These are phyloP conservation scores for Cryptoprocta ferox DNA, from an alignment of 2,797 vertebrate genomes.

Conservation along the genomic window DNA sequence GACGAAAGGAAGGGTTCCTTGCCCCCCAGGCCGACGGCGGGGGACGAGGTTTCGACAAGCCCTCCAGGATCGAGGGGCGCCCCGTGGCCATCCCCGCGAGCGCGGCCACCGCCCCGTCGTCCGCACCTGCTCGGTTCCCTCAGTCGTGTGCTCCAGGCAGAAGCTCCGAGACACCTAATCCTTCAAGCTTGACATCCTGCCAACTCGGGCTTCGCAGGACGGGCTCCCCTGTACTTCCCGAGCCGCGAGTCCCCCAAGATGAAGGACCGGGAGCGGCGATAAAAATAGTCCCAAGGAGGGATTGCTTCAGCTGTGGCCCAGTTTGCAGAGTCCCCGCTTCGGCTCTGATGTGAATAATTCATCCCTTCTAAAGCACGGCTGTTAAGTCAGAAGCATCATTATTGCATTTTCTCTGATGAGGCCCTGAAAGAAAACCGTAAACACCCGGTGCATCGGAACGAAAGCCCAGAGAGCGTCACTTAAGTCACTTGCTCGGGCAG, in stretches of 20 bases:
- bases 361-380: slow-evolving; percentile 71
- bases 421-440: slow-evolving; percentile 12
- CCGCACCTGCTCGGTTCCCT: not conserved
- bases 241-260: slow-evolving; percentile 75
- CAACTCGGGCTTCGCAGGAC: slow-evolving; percentile 59
- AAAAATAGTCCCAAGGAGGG: slow-evolving; percentile 83
- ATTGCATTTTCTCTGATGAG: slow-evolving; percentile 82
- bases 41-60: not conserved
- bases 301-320: slow-evolving; percentile 82
- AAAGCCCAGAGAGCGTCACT: not conserved
- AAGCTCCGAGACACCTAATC: slow-evolving; percentile 44
- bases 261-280: slow-evolving; percentile 77
- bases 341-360: slow-evolving; percentile 84
- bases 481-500: not conserved
- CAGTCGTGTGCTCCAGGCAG: slow-evolving; percentile 9
- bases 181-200: slow-evolving; percentile 68
- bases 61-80: not conserved
- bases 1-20: rapidly evolving
- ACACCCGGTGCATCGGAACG: slow-evolving; percentile 71
- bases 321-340: slow-evolving; percentile 77
- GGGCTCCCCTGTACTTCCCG: slow-evolving; percentile 59
- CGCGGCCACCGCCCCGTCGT: rapidly evolving
- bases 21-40: rapidly evolving
- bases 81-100: rapidly evolving
- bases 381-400: slow-evolving; percentile 79